Conservation (phyloP, 2,888 invertebrate genomes). For the Asteroscopus sphinx region DNA sequence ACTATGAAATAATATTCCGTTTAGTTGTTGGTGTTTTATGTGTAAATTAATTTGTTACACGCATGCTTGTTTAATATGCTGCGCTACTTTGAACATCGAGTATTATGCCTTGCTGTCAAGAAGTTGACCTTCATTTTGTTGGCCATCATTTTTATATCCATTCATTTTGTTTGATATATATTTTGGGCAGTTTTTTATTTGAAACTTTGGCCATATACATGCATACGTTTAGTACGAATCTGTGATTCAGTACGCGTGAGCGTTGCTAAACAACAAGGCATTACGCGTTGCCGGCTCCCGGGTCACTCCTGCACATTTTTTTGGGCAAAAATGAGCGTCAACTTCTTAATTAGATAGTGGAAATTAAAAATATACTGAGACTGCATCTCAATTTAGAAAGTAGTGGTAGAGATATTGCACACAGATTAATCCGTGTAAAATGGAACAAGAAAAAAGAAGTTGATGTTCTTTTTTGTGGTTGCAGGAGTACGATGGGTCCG, state of each 20-base stretch:
- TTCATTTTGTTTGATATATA: slow-evolving; percentile 88
- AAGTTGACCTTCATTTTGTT: slow-evolving; percentile 98
- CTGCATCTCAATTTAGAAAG: slow-evolving; percentile 89
- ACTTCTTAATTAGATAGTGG: slow-evolving; percentile 92
- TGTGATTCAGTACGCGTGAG: slow-evolving; percentile 81
- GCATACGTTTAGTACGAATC: slow-evolving; percentile 82
- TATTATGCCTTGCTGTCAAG: slow-evolving; percentile 94
- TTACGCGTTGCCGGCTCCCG: slow-evolving; percentile 85
- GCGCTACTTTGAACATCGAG: slow-evolving; percentile 85
- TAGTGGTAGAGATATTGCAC: slow-evolving; percentile 88
- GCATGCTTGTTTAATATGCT: slow-evolving; percentile 88
- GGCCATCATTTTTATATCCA: slow-evolving; percentile 94
- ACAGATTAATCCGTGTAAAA: slow-evolving; percentile 82
- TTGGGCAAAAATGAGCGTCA: slow-evolving; percentile 96
- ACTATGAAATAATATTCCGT: slow-evolving; percentile 34
- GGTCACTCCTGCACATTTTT: slow-evolving; percentile 88
- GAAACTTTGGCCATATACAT: slow-evolving; percentile 85
- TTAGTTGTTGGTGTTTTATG: slow-evolving; percentile 65
- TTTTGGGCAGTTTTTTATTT: slow-evolving; percentile 85
- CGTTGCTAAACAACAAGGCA: slow-evolving; percentile 86
- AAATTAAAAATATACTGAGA: slow-evolving; percentile 81
- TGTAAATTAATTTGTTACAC: slow-evolving; percentile 73
- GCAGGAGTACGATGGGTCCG: slow-evolving; percentile 96
- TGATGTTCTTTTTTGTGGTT: slow-evolving; percentile 96
- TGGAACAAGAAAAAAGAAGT: slow-evolving; percentile 94